Evolutionary conservation across 1,140 invertebrate species (phyloP).

Genomic region (Cotesia chilonis): DNA sequence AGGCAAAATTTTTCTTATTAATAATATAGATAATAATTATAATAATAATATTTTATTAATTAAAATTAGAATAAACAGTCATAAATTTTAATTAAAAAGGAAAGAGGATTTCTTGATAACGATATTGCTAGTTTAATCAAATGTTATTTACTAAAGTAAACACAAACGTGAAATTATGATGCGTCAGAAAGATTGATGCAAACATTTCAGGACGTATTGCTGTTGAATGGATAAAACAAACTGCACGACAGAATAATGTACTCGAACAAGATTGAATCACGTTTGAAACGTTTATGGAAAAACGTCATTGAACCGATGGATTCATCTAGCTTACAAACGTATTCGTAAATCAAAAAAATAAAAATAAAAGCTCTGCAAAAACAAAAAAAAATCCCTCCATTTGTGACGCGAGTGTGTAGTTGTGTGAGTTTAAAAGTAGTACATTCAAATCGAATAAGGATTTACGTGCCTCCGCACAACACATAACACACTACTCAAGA

Average conservation of each 20-base stretch:
- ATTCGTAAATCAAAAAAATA: conserved; percentile 16
- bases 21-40: too few species aligned
- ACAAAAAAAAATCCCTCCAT: conserved; percentile 17
- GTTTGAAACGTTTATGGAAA: conserved; percentile 33
- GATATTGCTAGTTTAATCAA: too few species aligned
- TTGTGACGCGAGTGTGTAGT: background rate
- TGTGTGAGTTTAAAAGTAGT: conserved; percentile 23
- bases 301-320: conserved; percentile 34
- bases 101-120: too few species aligned
- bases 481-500: background rate
- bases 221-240: conserved; percentile 30
- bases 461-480: background rate
- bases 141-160: conserved; percentile 3
- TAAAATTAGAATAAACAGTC: background rate
- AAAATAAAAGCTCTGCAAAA: background rate
- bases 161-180: background rate
- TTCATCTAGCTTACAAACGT: conserved; percentile 25
- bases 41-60: conserved; percentile 2
- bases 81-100: too few species aligned
- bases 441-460: conserved; percentile 6
- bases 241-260: conserved; percentile 25
- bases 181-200: conserved; percentile 4
- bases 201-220: conserved; percentile 19
- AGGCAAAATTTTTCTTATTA: too few species aligned
- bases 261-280: conserved; percentile 34